These are phyloP conservation scores for Solea senegalensis DNA, from an alignment of 2,113 vertebrate genomes.

Conservation along the genomic window DNA sequence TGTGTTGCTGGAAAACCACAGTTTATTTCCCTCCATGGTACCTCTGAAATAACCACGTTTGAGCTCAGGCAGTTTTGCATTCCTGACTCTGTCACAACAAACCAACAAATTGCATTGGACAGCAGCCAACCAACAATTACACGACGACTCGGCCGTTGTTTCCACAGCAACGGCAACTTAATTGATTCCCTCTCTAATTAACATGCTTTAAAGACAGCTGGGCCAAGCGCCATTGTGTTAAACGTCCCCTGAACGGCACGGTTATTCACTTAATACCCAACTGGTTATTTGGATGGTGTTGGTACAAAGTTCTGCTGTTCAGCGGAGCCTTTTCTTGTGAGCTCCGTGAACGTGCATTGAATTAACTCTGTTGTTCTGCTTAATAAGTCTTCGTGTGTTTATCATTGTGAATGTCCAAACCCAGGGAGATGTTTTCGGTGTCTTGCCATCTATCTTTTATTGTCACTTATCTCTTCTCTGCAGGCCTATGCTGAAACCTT, in stretches of 20 bases:
- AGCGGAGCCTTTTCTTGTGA: slow-evolving; percentile 38
- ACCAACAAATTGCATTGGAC: slow-evolving; percentile 42
- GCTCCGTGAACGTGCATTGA: slow-evolving; percentile 31
- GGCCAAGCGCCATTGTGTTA: slow-evolving; percentile 59
- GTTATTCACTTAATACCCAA: slow-evolving; percentile 57
- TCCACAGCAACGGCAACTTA: slow-evolving; percentile 52
- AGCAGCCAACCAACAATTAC: slow-evolving; percentile 45
- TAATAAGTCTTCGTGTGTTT: slow-evolving; percentile 40
- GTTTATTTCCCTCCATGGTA: neutral
- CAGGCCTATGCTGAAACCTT: slow-evolving; percentile 16
- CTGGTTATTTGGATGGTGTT: slow-evolving; percentile 38
- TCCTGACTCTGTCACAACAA: slow-evolving; percentile 29
- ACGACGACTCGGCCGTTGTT: slow-evolving; percentile 34
- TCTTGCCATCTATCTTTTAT: slow-evolving; percentile 1
- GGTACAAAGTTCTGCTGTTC: slow-evolving; percentile 19
- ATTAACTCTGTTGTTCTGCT: slow-evolving; percentile 44
- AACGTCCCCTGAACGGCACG: slow-evolving; percentile 38
- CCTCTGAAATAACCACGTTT: slow-evolving; percentile 12
- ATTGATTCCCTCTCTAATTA: slow-evolving; percentile 71
- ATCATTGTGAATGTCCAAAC: slow-evolving; percentile 14
- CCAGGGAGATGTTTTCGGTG: slow-evolving; percentile 4
- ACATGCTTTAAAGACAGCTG: slow-evolving; percentile 64
- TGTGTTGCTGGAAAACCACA: neutral
- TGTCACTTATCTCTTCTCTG: slow-evolving; percentile 9
- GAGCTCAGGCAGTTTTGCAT: slow-evolving; percentile 5